Base-by-base conservation (phyloP, 2,888 invertebrate species). In the Parnassius mnemosyne region DNA sequence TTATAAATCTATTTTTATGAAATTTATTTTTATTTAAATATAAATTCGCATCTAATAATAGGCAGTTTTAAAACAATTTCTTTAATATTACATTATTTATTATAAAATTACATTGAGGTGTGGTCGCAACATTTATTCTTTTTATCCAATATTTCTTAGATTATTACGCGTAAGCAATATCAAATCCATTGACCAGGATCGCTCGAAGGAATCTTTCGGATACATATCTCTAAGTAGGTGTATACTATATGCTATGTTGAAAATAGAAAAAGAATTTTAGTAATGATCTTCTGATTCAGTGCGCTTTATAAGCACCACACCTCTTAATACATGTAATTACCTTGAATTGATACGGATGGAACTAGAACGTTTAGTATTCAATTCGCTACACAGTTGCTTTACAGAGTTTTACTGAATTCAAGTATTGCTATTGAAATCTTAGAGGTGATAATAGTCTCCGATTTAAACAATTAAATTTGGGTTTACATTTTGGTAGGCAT, bases 1-100 rank as follows among this genome's bases (percentile, higher is more conserved):
- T 89, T 90, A 91, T 90, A 91, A 85, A 89, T 81, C 89, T 90
- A 90, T 88, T 89, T 86, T 87, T 88, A 87, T 88, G 87, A 85
- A 76, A 79, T 85, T 86, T 81, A 87, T 87, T 86, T 89, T 88
- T 89, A 87, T 89, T 88, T 89, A 87, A 83, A 85, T 90, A 89
- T 90, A 91, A 91, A 91, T 91, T 91, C 90, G 88, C 90, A 74
- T 81, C 89, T 90, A 91, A 84, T 85, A 81, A 82, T 88, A 90
- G 90, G 90, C 90, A 90, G 89, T 89, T 87, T 89, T 86, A 88
- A 91, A 83, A 88, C 81, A 90, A 88, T 85, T 79, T 79, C 73
- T 85, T 85, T 84, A 81, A 78, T 79, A 51, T 78, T 74, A 74
- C 80, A 77, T 78, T 82, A 83, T 83, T 84, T 81, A 80, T 70